A percentile compares a stretch with the other conserved stretches of the same genome.
These are phyloP conservation scores for Chiridota heheva DNA, from an alignment of 35 echinoderm and acorn worm species.

Conservation along the genomic window DNA sequence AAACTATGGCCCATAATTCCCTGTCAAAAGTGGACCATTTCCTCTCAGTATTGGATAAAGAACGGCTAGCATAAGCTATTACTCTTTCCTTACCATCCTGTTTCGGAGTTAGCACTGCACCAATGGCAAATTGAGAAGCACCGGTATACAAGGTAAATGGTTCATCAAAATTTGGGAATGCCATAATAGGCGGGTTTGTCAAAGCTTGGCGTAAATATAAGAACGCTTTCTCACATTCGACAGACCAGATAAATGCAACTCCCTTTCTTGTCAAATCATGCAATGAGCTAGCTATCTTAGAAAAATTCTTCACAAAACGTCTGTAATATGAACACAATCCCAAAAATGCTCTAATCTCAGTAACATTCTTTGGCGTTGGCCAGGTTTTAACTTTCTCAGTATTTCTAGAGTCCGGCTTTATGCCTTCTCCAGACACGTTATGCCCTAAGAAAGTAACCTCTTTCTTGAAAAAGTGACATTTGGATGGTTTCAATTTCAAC, in stretches of 20 bases:
- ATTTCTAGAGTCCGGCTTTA: conserved; percentile 53
- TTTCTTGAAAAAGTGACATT: conserved; percentile 52
- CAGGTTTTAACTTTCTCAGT: conserved; percentile 30
- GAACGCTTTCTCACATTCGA: conserved; percentile 34
- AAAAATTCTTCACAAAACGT: conserved; percentile 18
- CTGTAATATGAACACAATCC: conserved; percentile 23
- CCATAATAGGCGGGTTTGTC: conserved; percentile 12
- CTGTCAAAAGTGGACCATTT: conserved; percentile 49
- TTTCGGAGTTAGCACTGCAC: conserved; percentile 58
- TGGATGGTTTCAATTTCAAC: conserved; percentile 56
- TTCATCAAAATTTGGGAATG: conserved; percentile 32
- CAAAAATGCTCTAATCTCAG: background rate
- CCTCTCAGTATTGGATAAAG: conserved; percentile 17
- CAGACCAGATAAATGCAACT: conserved; percentile 30
- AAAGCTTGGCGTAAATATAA: background rate
- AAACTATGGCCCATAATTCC: conserved; percentile 67
- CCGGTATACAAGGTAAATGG: conserved; percentile 49
- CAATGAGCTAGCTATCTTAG: background rate
- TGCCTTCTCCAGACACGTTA: conserved; percentile 39
- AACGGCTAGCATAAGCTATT: conserved; percentile 66
- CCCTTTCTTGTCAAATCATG: conserved; percentile 18
- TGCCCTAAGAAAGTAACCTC: conserved; percentile 59
- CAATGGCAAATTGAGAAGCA: conserved; percentile 53
- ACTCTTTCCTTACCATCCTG: conserved; percentile 62
- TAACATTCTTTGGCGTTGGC: conserved; percentile 41